phyloP scores from a whole-genome alignment of 92 coral and sea anemone genomes.

The Plumapathes pennacea region DNA sequence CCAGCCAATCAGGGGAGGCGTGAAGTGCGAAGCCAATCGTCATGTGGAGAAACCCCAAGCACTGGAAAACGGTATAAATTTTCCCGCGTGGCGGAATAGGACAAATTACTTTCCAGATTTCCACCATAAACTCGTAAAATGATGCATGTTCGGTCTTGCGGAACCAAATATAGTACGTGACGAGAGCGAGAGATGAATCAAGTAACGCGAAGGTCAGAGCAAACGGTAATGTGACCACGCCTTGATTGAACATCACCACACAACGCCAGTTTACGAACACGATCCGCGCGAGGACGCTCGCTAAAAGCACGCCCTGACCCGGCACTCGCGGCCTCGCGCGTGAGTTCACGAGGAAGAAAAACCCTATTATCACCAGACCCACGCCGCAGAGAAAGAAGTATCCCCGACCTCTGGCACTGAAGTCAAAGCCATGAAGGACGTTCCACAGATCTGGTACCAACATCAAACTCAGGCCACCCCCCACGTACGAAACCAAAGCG shows the following conservation, averaged over 20 bases:
- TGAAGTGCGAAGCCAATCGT: constrained; percentile 8
- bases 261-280: constrained; percentile 4
- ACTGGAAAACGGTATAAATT: no score
- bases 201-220: constrained; percentile 3
- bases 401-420: constrained; percentile 11
- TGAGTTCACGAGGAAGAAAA: constrained; percentile 16
- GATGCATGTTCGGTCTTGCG: constrained; percentile 30
- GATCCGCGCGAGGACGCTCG: constrained; percentile 36
- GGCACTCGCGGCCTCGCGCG: constrained; percentile 12
- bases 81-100: background rate
- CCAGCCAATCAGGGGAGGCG: constrained; percentile 4
- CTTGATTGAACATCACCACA: constrained; percentile 7
- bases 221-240: constrained; percentile 12
- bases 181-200: constrained; percentile 26
- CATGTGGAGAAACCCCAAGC: background rate
- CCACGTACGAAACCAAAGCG: constrained; percentile 8
- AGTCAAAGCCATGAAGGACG: constrained; percentile 9
- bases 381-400: constrained; percentile 12
- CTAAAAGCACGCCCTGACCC: constrained; percentile 39
- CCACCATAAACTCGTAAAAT: constrained; percentile 5
- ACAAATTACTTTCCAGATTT: constrained; percentile 8
- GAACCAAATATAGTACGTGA: constrained; percentile 35
- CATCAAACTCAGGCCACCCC: constrained; percentile 10
- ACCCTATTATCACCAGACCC: constrained; percentile 26
- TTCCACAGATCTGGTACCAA: constrained; percentile 20